Evolutionary conservation across 2,797 vertebrate species (phyloP).

Genomic region (Channa striata): DNA sequence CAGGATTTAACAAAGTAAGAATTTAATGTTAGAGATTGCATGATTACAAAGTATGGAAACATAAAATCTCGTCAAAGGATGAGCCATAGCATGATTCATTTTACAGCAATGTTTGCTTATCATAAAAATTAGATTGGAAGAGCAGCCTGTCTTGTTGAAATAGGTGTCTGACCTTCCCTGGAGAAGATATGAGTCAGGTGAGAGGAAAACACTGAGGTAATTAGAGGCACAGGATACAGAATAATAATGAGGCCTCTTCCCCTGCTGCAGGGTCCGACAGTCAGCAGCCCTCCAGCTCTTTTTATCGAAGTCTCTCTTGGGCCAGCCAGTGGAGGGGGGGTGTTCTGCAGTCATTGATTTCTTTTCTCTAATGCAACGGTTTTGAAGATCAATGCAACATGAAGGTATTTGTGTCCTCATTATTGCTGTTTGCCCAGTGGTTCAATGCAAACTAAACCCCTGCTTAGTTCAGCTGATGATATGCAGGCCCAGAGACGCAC

Average conservation of each 20-base stretch:
- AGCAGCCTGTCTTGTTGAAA: slow-evolving; percentile 19
- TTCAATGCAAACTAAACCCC: slow-evolving; percentile 61
- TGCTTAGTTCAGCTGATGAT: slow-evolving; percentile 34
- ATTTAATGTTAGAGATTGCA: background rate
- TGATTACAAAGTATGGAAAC: background rate
- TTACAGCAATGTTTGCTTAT: background rate
- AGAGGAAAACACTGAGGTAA: slow-evolving; percentile 70
- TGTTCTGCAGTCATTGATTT: slow-evolving; percentile 62
- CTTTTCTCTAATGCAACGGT: slow-evolving; percentile 45
- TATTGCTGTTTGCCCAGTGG: slow-evolving; percentile 72
- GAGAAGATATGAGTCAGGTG: slow-evolving; percentile 63
- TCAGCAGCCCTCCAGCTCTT: slow-evolving; percentile 55
- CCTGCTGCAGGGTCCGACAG: slow-evolving; percentile 42
- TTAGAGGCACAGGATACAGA: slow-evolving; percentile 56
- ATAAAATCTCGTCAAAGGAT: background rate
- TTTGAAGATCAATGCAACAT: slow-evolving; percentile 78
- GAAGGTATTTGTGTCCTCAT: slow-evolving; percentile 80
- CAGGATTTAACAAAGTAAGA: background rate
- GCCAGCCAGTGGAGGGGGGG: slow-evolving; percentile 31
- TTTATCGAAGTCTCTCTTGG: slow-evolving; percentile 50
- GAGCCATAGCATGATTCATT: slow-evolving; percentile 1
- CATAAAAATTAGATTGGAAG: slow-evolving; percentile 15
- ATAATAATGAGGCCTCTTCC: slow-evolving; percentile 68
- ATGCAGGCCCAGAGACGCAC: background rate
- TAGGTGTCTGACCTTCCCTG: slow-evolving; percentile 63